Base-by-base conservation (phyloP, 2,797 vertebrate genomes). In the Glossophaga mutica region DNA sequence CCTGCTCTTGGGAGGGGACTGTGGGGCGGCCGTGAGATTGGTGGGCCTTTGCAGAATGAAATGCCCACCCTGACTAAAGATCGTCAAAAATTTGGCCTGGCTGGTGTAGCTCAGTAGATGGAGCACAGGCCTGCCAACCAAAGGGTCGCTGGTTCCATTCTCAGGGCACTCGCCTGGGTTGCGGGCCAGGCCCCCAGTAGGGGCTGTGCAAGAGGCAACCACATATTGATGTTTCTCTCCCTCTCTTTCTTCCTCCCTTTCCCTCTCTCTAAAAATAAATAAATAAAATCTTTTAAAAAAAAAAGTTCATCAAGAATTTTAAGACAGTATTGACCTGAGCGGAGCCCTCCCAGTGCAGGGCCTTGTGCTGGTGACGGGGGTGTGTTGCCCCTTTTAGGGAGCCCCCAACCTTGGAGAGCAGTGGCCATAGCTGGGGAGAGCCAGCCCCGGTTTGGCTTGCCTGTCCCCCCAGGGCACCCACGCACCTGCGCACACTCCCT, bases 401-500 rank as follows among this genome's bases (percentile, higher is more conserved):
- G 5, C 42, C 50, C 42, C 50, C 0, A 3, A 32, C 42, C 34
- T 39, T 0, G 1, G 85, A 71, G 48, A n/a, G 16, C 26, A 59
- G 52, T 3, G 6, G 79, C 59, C n/a, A 19, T 6, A 12, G 44
- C 55, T 14, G 34, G 12, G n/a, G 22, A 37, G 52, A 29, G 15
- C 67, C 5, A 8, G 32, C 24, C 10, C n/a, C 24, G 16, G 0
- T 5, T 18, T 2, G 42, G 15, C 29, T 29, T 55, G 9, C 67
- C 68, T 4, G 10, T 7, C 11, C 16, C 65, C 2, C 21, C 0
- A 1, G n/a, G 18, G 9, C 42, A 9, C 14, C 83, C 22, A 21
- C 2, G 5, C 2, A 8, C 4, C 0, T 1, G 46, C 26, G 19
- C 44, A 22, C 22, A 12, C 14, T 7, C 26, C 4, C 3, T 11